phyloP scores from a whole-genome alignment of 2,113 vertebrate species.

The Calypte anna region DNA sequence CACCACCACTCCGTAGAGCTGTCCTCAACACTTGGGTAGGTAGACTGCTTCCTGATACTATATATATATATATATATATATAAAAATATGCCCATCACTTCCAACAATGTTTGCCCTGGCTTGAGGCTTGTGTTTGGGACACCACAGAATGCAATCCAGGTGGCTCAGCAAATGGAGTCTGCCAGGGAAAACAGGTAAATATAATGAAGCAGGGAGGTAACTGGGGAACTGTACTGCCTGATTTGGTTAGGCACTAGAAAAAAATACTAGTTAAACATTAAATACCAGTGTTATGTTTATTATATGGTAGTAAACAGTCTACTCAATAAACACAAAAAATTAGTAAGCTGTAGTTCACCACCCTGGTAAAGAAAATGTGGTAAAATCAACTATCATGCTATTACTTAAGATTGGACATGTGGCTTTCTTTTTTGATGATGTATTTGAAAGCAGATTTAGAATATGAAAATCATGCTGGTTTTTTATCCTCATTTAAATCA shows the following conservation, averaged over 20 bases:
- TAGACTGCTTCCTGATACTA: conserved; percentile 4
- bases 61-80: too few species aligned
- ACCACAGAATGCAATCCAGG: neutral
- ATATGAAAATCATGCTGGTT: neutral
- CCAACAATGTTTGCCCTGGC: neutral
- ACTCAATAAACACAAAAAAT: neutral
- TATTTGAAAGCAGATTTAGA: neutral
- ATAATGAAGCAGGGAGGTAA: conserved; percentile 50
- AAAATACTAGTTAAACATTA: conserved; percentile 13
- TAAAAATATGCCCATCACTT: conserved; percentile 7
- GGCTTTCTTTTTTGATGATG: neutral
- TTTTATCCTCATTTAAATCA: neutral
- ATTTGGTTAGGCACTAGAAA: neutral
- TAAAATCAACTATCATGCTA: neutral
- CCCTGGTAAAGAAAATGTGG: neutral
- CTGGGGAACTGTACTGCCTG: neutral
- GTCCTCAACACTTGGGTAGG: neutral
- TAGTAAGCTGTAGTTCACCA: neutral
- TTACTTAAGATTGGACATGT: neutral
- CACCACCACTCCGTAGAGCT: neutral
- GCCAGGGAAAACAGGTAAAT: conserved; percentile 62
- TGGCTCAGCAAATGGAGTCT: neutral
- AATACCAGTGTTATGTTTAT: neutral
- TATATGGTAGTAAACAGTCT: neutral
- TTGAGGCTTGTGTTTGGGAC: conserved; percentile 35